phyloP scores from a whole-genome alignment of 2,113 vertebrate genomes.

The Plotosus lineatus region DNA sequence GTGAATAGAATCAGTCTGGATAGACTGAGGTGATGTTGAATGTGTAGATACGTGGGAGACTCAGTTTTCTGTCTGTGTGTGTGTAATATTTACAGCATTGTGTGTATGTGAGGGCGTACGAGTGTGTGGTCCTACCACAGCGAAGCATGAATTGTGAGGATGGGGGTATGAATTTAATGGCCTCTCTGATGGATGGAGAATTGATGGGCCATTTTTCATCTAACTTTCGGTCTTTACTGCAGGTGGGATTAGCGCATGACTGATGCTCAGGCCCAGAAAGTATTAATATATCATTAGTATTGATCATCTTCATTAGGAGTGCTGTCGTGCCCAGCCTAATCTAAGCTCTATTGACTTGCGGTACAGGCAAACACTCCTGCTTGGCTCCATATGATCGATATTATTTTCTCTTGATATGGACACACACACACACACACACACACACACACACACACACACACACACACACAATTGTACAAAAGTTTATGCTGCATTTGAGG shows the following conservation, averaged over 20 bases:
- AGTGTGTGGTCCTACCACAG: slow-evolving; percentile 48
- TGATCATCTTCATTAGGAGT: slow-evolving; percentile 77
- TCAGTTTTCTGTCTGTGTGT: slow-evolving; percentile 20
- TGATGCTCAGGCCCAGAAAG: slow-evolving; percentile 76
- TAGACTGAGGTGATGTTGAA: background rate
- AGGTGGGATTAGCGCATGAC: slow-evolving; percentile 68
- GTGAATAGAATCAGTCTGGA: slow-evolving; percentile 13
- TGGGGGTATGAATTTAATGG: slow-evolving; percentile 45
- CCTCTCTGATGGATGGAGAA: slow-evolving; percentile 66
- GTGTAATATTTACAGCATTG: slow-evolving; percentile 16
- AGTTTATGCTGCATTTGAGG: background rate
- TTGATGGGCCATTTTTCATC: slow-evolving; percentile 60
- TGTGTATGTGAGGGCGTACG: slow-evolving; percentile 24
- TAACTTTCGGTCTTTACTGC: slow-evolving; percentile 52
- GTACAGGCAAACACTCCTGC: slow-evolving; percentile 44
- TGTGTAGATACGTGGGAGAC: background rate
- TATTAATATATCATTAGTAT: slow-evolving; percentile 93
- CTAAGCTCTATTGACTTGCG: slow-evolving; percentile 76
- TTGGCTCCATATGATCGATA: slow-evolving; percentile 55
- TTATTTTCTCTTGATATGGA: slow-evolving; percentile 43
- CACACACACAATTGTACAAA: background rate
- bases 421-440: slow-evolving; percentile 37
- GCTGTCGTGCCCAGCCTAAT: slow-evolving; percentile 68
- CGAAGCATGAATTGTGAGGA: slow-evolving; percentile 27
- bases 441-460: slow-evolving; percentile 40